Evolutionary conservation across 2,797 vertebrate species (phyloP), one percentile per base, ranked within the genome.

Genomic region (Acanthiza pusilla): DNA sequence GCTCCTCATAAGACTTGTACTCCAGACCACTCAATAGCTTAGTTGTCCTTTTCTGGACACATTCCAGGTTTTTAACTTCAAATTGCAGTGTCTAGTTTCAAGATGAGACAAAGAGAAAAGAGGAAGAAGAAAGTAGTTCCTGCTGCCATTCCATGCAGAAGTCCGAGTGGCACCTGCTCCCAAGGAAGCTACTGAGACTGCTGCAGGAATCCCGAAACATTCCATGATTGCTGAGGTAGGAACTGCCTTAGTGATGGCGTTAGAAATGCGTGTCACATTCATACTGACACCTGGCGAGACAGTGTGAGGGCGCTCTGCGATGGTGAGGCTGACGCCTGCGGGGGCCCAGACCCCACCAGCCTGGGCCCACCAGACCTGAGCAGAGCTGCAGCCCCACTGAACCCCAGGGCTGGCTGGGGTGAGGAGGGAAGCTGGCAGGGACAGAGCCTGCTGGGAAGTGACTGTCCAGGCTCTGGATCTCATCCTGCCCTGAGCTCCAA

Each of bases 141-240:
- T 66, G 38, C 11, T 3, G 1, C 61, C 53, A 36, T 32, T 8
- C 36, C 1, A 1, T 0, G 3, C 20, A 1, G 55, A 60, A 61
- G 10, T 10, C 11, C 0, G 1, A 22, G 40, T 0, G 0, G 23
- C n/a, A 23, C 11, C 26, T 1, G 2, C 5, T 50, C 7, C 82
- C 3, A 1, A 66, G 80, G 42, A 55, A 4, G 5, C 21, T 21
- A 13, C 21, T 30, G 26, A 29, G 50, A 13, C 13, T 32, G 40
- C n/a, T 55, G 61, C 40, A 21, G 27, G 27, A 47, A 32, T 20
- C 50, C 7, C 1, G n/a, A 47, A 13, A 34, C 16, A 5, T 26
- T 26, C n/a, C 32, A 8, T 8, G 10, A 8, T 36, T 1, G 5
- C 40, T 22, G n/a, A 58, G 51, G n/a, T 1, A 54, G 25, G 34